Percentiles rank a stretch among this genome's conserved stretches.
Conservation (phyloP, 1,140 invertebrate species). For the Drosophila tsacasi region DNA sequence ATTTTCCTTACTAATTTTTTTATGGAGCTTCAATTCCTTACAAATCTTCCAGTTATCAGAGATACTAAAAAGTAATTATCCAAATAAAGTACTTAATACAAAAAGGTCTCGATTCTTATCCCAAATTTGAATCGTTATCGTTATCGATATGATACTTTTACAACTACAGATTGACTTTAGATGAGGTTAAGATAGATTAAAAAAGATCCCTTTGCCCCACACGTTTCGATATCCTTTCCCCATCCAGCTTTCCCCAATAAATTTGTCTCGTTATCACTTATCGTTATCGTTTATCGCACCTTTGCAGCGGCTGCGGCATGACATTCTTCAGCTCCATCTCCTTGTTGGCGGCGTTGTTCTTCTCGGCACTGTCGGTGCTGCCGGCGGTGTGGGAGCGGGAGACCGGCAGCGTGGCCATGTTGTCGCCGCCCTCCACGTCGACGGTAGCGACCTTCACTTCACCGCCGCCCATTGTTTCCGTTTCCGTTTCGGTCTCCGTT, state of each 20-base stretch:
- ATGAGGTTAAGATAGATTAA: neutral
- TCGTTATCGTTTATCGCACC: conserved; percentile 85
- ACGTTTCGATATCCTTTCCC: neutral
- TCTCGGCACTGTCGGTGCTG: conserved; percentile 90
- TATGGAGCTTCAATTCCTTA: neutral
- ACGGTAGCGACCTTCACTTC: conserved; percentile 95
- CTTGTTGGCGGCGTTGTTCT: conserved; percentile 93
- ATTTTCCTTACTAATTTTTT: neutral
- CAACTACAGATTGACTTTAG: neutral
- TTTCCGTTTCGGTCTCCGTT: conserved; percentile 80
- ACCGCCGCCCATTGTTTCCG: conserved; percentile 88
- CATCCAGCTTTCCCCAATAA: neutral
- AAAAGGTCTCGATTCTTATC: neutral
- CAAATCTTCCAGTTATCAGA: neutral
- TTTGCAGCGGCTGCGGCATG: conserved; percentile 92
- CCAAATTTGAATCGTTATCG: neutral
- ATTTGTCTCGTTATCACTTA: neutral
- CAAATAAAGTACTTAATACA: neutral
- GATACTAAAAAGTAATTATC: neutral
- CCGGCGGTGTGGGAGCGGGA: conserved; percentile 88
- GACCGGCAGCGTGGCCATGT: conserved; percentile 94
- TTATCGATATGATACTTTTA: neutral
- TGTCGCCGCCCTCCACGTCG: conserved; percentile 92
- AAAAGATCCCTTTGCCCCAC: too few species aligned
- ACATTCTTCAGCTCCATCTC: conserved; percentile 94